These are phyloP conservation scores for Chromoteleia sp. DNA, from an alignment of 2,888 invertebrate species.

Conservation along the genomic window DNA sequence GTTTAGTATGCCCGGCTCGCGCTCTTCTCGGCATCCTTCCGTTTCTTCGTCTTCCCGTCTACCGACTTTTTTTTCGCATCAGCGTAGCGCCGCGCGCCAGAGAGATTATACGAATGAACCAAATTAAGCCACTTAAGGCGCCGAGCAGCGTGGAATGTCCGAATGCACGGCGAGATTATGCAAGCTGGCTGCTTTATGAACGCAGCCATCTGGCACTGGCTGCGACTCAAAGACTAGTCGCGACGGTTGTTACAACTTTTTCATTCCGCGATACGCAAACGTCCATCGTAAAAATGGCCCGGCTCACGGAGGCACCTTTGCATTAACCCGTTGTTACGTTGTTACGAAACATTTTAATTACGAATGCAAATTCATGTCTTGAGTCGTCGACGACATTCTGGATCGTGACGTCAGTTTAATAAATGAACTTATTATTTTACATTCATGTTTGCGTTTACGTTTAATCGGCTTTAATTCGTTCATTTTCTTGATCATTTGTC, in stretches of 20 bases:
- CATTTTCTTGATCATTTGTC: background rate
- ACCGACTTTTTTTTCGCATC: constrained; percentile 2
- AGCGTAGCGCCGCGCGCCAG: too few relatives aligned
- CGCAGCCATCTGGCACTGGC: constrained; percentile 73
- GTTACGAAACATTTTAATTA: constrained; percentile 37
- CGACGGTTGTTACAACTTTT: constrained; percentile 57
- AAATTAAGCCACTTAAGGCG: constrained; percentile 80
- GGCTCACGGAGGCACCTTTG: constrained; percentile 4
- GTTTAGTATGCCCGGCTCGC: background rate
- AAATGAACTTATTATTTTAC: constrained; percentile 1
- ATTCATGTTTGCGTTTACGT: background rate
- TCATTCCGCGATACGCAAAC: constrained; percentile 54
- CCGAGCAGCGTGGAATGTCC: constrained; percentile 71
- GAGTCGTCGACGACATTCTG: background rate
- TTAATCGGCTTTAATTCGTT: background rate
- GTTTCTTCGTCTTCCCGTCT: constrained; percentile 1
- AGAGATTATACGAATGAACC: constrained; percentile 78
- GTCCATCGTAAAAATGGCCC: constrained; percentile 46
- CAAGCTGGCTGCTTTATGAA: constrained; percentile 77
- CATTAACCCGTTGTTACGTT: constrained; percentile 41
- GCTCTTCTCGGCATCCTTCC: background rate
- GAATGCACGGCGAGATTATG: constrained; percentile 75
- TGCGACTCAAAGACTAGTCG: constrained; percentile 26
- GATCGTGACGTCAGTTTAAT: constrained; percentile 15
- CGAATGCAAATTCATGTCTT: constrained; percentile 7